Base-by-base conservation (phyloP, 2,888 invertebrate species). In the Epistrophe eligans region DNA sequence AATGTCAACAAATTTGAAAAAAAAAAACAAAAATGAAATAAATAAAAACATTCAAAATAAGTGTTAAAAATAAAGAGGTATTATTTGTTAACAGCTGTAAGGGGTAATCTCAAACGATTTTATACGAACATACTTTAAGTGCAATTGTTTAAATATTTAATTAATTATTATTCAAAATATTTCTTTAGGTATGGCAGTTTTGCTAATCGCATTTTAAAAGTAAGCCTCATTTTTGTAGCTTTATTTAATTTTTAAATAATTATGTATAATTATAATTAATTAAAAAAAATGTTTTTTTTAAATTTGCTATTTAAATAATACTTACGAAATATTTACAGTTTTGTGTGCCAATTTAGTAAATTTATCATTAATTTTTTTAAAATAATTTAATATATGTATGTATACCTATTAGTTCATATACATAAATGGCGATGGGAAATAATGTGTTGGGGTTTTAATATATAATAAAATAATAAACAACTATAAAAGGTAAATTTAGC, bases 371-470 rank as follows among this genome's bases (percentile, higher is more conserved):
- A 50, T 76, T 70, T 64, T n/a, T 15, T 67, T 10, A 70, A 48
- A 24, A 35, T 35, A 24, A 38, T 57, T 40, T 11, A 73, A 19
- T 38, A 24, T n/a, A n/a, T n/a, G n/a, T n/a, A n/a, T n/a, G n/a
- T n/a, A n/a, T 24, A 43, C n/a, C 50, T 58, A 72, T 17, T 48
- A 17, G 2, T 9, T 77, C 67, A 50, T 62, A 62, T 17, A 24
- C 73, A 58, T 77, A 58, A 71, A 62, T 55, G 67, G 32, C 58
- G 38, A 57, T 50, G 9, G 57, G 58, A 55, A 74, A 62, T 13
- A 50, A 79, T 67, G 35, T 73, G 84, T 77, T 84, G 67, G 72
- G 45, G 52, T 80, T 80, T 32, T 72, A 60, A 57, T 79, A 70
- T 43, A 58, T 8, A 52, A 24, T 28, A 10, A 70, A 35, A 60